Evolutionary conservation across 2,888 invertebrate genomes (phyloP).

Genomic region (Platypus cylindrus): DNA sequence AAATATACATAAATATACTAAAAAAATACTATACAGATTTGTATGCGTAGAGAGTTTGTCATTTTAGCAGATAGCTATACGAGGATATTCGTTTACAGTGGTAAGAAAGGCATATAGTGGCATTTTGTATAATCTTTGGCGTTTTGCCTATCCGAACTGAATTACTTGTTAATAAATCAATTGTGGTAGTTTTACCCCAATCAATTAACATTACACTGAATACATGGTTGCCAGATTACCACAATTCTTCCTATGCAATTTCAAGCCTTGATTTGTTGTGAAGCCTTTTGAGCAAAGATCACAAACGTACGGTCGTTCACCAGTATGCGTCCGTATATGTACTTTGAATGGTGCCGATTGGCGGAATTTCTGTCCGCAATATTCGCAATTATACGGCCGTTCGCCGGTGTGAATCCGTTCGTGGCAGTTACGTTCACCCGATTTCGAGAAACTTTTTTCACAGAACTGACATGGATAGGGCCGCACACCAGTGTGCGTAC

Average conservation of each 20-base stretch:
- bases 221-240: constrained; percentile 7
- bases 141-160: too few species aligned
- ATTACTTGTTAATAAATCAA: too few species aligned
- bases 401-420: constrained; percentile 32
- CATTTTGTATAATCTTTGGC: too few species aligned
- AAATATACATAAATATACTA: too few species aligned
- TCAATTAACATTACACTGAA: too few species aligned
- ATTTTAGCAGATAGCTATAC: too few species aligned
- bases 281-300: constrained; percentile 25
- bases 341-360: constrained; percentile 25
- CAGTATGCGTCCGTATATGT: constrained; percentile 28
- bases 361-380: constrained; percentile 30
- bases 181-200: too few species aligned
- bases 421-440: constrained; percentile 26
- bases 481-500: constrained; percentile 26
- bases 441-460: constrained; percentile 25
- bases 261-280: constrained; percentile 24
- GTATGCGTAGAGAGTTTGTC: too few species aligned
- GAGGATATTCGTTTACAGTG: too few species aligned
- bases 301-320: constrained; percentile 28
- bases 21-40: too few species aligned
- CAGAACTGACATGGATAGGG: constrained; percentile 25
- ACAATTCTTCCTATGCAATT: constrained; percentile 24
- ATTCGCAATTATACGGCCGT: constrained; percentile 29
- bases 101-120: too few species aligned